Conservation (phyloP, 2,888 invertebrate species). For the Lasioglossum villosulum region DNA sequence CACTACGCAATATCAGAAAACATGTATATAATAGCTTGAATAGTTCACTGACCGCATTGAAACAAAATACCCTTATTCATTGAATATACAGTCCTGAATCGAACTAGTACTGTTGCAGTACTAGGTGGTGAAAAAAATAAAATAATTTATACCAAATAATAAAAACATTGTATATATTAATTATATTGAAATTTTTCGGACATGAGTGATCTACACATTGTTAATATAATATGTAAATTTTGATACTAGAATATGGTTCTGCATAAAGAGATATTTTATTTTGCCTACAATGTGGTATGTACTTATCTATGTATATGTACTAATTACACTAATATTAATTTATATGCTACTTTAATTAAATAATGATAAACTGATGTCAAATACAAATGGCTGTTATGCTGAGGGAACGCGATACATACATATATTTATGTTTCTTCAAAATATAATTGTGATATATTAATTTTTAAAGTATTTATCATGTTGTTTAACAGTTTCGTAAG, state of each 20-base stretch:
- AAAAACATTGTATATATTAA: constrained; percentile 51
- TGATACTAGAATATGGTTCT: constrained; percentile 23
- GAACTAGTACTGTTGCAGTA: constrained; percentile 40
- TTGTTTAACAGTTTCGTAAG: constrained; percentile 11
- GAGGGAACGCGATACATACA: background rate
- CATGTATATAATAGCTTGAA: constrained; percentile 45
- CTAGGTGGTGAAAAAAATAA: constrained; percentile 35
- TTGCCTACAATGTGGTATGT: constrained; percentile 24
- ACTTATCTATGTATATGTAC: constrained; percentile 9
- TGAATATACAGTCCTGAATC: constrained; percentile 34
- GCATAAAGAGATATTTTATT: constrained; percentile 34
- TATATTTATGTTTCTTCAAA: constrained; percentile 27
- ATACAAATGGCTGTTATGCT: constrained; percentile 1
- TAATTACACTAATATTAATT: constrained; percentile 8
- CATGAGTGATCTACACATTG: constrained; percentile 41
- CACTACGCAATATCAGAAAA: constrained; percentile 40
- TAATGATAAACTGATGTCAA: background rate
- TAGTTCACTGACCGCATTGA: constrained; percentile 27
- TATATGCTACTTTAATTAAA: constrained; percentile 3
- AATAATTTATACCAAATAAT: constrained; percentile 54
- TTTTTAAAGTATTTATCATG: constrained; percentile 15
- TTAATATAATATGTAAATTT: constrained; percentile 33
- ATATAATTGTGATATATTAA: constrained; percentile 24
- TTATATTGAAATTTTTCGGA: constrained; percentile 48
- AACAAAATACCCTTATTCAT: constrained; percentile 46